A percentile compares a stretch with the other conserved stretches of the same genome.
Conservation (phyloP, 2,113 vertebrate species). For the Emydura subglobosa region DNA sequence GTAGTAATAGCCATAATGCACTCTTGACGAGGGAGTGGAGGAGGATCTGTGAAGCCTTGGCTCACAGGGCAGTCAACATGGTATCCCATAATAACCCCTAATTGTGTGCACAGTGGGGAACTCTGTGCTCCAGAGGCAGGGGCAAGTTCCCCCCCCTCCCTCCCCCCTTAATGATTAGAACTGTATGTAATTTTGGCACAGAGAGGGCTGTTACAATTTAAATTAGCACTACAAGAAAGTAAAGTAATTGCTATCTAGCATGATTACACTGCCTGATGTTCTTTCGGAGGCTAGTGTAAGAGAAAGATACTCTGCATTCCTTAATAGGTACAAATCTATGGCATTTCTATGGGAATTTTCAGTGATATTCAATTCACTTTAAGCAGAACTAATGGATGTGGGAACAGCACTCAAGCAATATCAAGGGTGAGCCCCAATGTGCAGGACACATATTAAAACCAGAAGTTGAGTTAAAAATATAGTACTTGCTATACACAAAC, state of each 20-base stretch:
- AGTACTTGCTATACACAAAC: background rate
- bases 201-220: background rate
- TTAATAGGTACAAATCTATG: background rate
- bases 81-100: no score
- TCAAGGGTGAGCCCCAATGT: background rate
- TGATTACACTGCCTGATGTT: background rate
- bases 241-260: rapidly evolving
- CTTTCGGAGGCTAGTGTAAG: background rate
- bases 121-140: no score
- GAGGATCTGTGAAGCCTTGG: background rate
- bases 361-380: background rate
- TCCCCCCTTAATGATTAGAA: background rate
- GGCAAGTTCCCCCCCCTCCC: no score
- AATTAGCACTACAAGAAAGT: background rate
- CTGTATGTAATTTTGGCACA: background rate
- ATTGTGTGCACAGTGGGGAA: no score
- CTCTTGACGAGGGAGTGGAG: background rate
- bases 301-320: background rate
- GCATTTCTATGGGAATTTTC: background rate
- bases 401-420: background rate
- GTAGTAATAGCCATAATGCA: background rate
- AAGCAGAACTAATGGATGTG: background rate
- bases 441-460: background rate
- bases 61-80: no score
- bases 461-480: conserved; percentile 4